Evolutionary conservation across 2,113 vertebrate species (phyloP).

Genomic region (Elgaria multicarinata): DNA sequence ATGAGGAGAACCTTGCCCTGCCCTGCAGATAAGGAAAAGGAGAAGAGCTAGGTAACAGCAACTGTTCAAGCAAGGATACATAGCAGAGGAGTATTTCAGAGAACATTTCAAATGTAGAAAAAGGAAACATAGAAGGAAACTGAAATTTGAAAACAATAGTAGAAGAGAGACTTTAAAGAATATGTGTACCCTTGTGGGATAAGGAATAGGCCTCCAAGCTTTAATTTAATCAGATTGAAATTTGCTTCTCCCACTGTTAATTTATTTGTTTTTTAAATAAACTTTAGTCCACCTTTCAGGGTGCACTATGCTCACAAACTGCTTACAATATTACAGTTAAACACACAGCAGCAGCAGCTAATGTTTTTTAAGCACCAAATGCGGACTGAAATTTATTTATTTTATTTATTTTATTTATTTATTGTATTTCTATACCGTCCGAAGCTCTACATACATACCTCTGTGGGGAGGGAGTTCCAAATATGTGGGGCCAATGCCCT

Average conservation of each 20-base stretch:
- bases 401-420: too few relatives aligned
- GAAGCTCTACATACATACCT: too few relatives aligned
- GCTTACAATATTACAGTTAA: too few relatives aligned
- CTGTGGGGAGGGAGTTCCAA: too few relatives aligned
- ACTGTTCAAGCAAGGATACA: not conserved
- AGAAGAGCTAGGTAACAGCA: not conserved
- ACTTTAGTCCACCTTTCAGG: too few relatives aligned
- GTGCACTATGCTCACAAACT: too few relatives aligned
- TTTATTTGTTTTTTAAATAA: not conserved
- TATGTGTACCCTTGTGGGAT: not conserved
- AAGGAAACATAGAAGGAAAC: not conserved
- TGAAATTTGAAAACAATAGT: not conserved
- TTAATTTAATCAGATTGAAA: not conserved
- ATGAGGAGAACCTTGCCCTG: not conserved
- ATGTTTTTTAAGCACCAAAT: too few relatives aligned
- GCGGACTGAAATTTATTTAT: too few relatives aligned
- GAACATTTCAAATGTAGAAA: not conserved
- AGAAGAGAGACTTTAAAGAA: not conserved
- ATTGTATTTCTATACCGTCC: too few relatives aligned
- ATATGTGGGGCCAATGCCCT: too few relatives aligned
- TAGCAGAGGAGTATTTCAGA: rapidly evolving
- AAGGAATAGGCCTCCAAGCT: not conserved
- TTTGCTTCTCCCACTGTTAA: not conserved
- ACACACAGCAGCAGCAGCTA: too few relatives aligned
- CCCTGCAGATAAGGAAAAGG: not conserved